These are phyloP conservation scores for Matsumyia berberina DNA, from an alignment of 2,888 invertebrate genomes.

Conservation along the genomic window DNA sequence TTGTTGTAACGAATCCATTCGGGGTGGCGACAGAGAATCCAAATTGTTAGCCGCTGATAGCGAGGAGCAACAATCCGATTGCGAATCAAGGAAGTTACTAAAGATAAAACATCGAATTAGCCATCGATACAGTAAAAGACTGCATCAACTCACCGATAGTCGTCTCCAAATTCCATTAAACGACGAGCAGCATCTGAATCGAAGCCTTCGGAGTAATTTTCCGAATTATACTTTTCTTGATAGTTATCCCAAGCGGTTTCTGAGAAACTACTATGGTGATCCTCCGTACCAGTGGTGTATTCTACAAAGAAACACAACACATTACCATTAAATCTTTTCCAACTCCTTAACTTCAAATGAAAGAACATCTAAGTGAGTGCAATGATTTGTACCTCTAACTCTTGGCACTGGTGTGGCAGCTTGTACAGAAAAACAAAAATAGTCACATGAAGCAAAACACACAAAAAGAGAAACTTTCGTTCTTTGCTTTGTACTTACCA, in stretches of 20 bases:
- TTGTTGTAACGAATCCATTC: constrained; percentile 83
- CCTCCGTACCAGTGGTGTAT: constrained; percentile 88
- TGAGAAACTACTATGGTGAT: constrained; percentile 91
- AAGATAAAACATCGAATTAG: constrained; percentile 20
- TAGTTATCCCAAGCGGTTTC: constrained; percentile 98
- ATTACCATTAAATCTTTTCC: not conserved
- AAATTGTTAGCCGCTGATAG: constrained; percentile 88
- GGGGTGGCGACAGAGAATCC: constrained; percentile 85
- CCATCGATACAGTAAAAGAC: not conserved
- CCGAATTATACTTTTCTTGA: constrained; percentile 97
- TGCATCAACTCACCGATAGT: constrained; percentile 87
- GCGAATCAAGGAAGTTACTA: constrained; percentile 92
- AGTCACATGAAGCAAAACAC: constrained; percentile 68
- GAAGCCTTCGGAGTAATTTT: constrained; percentile 93
- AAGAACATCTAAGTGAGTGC: constrained; percentile 63
- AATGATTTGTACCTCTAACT: constrained; percentile 80
- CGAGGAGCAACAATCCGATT: constrained; percentile 94
- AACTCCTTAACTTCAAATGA: not conserved
- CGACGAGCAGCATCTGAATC: constrained; percentile 94
- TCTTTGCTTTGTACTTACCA: constrained; percentile 78
- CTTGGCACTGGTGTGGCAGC: constrained; percentile 82
- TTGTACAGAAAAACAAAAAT: constrained; percentile 79
- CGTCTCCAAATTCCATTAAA: constrained; percentile 94
- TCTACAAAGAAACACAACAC: constrained; percentile 82
- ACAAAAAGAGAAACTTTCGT: not conserved